Base-by-base conservation (phyloP, 2,888 invertebrate species). In the Rotaria macrura region DNA sequence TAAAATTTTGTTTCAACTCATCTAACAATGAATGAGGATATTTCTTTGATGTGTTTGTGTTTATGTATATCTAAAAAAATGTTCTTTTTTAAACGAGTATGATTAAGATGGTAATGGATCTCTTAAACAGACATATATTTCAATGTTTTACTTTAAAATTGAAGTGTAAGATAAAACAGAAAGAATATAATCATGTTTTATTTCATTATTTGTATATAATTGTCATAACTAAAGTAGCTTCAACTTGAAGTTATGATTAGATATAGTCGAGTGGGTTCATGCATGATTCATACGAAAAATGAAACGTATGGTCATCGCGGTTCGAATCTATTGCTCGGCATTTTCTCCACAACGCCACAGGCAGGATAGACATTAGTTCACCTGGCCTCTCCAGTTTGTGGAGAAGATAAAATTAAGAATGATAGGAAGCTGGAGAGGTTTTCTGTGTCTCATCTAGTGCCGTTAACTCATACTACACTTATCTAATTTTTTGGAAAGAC, bases 281-380 rank as follows among this genome's bases (percentile, higher is more conserved):
- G 29, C 17, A 65, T 52, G 52, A 52, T 52, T 23, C 20, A 7
- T 52, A 52, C 52, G 23, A 9, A 7, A 23, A 52, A 47, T 23
- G 10, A 23, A 52, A 52, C 52, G 52, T 34, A 57, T 57, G 10
- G n/a, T 9, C 29, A 34, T 65, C 17, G 14, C 6, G 29, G 65
- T 65, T 65, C 65, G 65, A 65, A 65, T 17, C 65, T 65, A 12
- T 5, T 34, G 9, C 17, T 65, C 65, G 65, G 17, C 34, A 34
- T 17, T 65, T 9, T 65, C 65, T 65, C 55, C 65, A 34, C 65
- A 65, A 65, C 65, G 65, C 65, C 65, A 65, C 65, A 65, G 65
- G 65, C 65, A 65, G 65, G 65, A 65, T 34, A n/a, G 65, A 65
- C 65, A 55, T 55, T 65, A 65, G 65, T 65, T 65, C 65, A 65